phyloP scores from a whole-genome alignment of 1,140 invertebrate genomes.

The Xylocopa sonorina region DNA sequence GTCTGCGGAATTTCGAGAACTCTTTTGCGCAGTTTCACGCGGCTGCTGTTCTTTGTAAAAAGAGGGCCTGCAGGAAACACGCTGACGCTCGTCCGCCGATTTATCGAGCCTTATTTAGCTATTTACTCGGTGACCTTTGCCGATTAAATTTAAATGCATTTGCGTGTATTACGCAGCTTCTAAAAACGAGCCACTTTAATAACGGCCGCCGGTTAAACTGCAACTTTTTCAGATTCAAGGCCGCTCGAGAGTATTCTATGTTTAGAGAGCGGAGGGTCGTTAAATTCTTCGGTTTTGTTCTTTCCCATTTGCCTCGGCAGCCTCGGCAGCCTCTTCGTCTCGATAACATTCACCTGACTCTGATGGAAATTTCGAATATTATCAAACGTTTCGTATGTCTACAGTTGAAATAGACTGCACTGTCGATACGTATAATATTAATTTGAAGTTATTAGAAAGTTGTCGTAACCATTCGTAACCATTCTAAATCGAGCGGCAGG shows the following conservation, averaged over 20 bases:
- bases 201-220: background rate
- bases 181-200: slow-evolving; percentile 28
- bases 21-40: slow-evolving; percentile 40
- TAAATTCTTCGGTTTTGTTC: background rate
- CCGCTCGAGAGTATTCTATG: background rate
- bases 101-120: slow-evolving; percentile 27
- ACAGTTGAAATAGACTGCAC: too few species aligned
- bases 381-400: background rate
- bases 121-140: slow-evolving; percentile 9
- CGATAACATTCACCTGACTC: background rate
- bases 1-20: slow-evolving; percentile 58
- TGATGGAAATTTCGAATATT: background rate
- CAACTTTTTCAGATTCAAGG: slow-evolving; percentile 19
- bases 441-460: too few species aligned
- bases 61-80: background rate
- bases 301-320: background rate
- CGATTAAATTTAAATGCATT: slow-evolving; percentile 44
- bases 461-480: too few species aligned
- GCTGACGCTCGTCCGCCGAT: background rate
- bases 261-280: background rate
- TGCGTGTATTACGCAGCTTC: slow-evolving; percentile 22
- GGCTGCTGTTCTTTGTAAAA: slow-evolving; percentile 15
- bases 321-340: background rate
- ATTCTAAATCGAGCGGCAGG: too few species aligned
- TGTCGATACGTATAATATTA: too few species aligned